These are phyloP conservation scores for Macaria notata DNA, from an alignment of 2,888 invertebrate species.

Conservation along the genomic window DNA sequence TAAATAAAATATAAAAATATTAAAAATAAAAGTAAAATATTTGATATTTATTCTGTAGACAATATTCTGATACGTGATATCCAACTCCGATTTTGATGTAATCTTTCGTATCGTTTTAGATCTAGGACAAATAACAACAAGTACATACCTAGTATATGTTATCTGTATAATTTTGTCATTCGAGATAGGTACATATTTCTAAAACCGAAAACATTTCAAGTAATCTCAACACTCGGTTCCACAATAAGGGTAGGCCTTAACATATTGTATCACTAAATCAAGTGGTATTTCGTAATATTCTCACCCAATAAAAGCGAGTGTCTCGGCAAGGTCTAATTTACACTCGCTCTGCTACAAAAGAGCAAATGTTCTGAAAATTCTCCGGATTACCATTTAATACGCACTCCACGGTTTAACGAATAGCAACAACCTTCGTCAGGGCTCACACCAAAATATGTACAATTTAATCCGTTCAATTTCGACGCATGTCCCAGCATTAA, in stretches of 20 bases:
- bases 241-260: not conserved
- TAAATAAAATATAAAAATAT: no score
- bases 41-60: no score
- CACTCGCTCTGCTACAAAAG: conserved; percentile 15
- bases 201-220: not conserved
- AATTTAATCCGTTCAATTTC: conserved; percentile 47
- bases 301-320: conserved; percentile 10
- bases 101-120: no score
- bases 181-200: no score
- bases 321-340: conserved; percentile 18
- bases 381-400: conserved; percentile 24
- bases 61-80: no score
- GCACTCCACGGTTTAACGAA: conserved; percentile 30
- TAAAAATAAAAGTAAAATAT: no score
- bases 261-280: conserved; percentile 9
- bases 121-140: no score
- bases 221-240: not conserved
- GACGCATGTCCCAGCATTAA: conserved; percentile 47
- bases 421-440: conserved; percentile 29
- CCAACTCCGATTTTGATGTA: no score
- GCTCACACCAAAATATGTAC: conserved; percentile 42
- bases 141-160: no score
- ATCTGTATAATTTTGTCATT: no score
- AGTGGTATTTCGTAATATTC: conserved; percentile 17
- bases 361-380: conserved; percentile 22